These are phyloP conservation scores for Helostoma temminkii DNA, from an alignment of 2,797 vertebrate genomes.

Conservation along the genomic window DNA sequence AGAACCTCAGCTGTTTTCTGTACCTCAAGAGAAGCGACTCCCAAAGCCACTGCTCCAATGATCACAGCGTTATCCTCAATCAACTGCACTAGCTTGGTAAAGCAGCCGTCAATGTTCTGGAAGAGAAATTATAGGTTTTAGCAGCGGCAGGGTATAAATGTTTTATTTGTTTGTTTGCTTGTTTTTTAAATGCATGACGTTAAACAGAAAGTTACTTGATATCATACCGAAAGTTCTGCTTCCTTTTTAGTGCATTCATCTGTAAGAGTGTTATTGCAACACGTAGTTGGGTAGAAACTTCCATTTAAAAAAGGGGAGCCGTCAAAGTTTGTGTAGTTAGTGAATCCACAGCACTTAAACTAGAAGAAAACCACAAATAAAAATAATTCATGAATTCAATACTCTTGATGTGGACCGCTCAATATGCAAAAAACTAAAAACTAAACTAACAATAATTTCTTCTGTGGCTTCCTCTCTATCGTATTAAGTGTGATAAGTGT, in stretches of 20 bases:
- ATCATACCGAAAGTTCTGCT: not conserved
- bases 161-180: not conserved
- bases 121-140: slow-evolving; percentile 13
- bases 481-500: accelerated
- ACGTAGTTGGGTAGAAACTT: slow-evolving; percentile 53
- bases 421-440: not conserved
- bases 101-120: slow-evolving; percentile 75
- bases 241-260: accelerated
- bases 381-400: slow-evolving; percentile 3
- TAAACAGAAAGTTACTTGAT: not conserved
- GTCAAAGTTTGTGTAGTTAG: slow-evolving; percentile 81
- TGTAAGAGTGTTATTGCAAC: slow-evolving; percentile 22
- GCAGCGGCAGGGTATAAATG: not conserved
- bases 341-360: slow-evolving; percentile 83
- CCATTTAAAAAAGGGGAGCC: slow-evolving; percentile 26
- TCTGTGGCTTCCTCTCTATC: too few relatives aligned
- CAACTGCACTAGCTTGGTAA: slow-evolving; percentile 58
- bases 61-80: slow-evolving; percentile 76
- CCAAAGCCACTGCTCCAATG: slow-evolving; percentile 81
- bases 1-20: not conserved
- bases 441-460: too few relatives aligned
- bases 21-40: slow-evolving; percentile 85
- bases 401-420: not conserved
- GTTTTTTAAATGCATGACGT: not conserved
- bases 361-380: slow-evolving; percentile 46